phyloP scores from a whole-genome alignment of 2,797 vertebrate species.

The Sebastes cheni region DNA sequence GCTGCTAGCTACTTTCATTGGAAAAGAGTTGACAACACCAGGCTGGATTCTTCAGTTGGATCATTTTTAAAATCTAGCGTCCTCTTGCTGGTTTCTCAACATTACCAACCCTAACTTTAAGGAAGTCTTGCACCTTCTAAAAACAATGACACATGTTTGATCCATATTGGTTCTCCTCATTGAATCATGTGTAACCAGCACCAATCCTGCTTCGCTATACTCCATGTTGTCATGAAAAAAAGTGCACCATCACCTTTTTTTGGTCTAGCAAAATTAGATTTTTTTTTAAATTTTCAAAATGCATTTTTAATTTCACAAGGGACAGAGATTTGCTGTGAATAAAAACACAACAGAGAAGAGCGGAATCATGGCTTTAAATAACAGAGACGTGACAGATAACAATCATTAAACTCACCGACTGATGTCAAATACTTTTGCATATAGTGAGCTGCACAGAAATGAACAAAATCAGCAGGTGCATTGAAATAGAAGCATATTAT shows the following conservation, averaged over 20 bases:
- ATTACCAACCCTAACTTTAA: background rate
- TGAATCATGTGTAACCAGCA: constrained; percentile 1
- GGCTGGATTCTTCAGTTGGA: no score
- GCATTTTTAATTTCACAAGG: background rate
- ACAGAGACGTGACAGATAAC: background rate
- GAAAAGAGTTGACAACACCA: no score
- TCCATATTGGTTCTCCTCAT: background rate
- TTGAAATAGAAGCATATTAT: background rate
- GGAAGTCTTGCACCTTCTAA: background rate
- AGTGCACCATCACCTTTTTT: no score
- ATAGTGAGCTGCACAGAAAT: background rate
- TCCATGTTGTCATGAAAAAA: background rate
- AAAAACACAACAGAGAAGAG: background rate
- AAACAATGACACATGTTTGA: background rate
- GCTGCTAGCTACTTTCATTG: no score
- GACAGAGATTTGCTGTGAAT: background rate
- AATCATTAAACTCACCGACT: background rate
- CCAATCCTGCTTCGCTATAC: background rate
- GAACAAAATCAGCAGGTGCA: background rate
- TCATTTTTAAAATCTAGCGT: no score
- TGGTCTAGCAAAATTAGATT: background rate
- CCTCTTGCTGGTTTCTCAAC: no score
- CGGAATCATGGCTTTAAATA: background rate
- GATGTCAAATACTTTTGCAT: background rate
- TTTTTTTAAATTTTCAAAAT: background rate